Evolutionary conservation across 2,113 vertebrate genomes (phyloP).

Genomic region (Orientallactaga bullata): DNA sequence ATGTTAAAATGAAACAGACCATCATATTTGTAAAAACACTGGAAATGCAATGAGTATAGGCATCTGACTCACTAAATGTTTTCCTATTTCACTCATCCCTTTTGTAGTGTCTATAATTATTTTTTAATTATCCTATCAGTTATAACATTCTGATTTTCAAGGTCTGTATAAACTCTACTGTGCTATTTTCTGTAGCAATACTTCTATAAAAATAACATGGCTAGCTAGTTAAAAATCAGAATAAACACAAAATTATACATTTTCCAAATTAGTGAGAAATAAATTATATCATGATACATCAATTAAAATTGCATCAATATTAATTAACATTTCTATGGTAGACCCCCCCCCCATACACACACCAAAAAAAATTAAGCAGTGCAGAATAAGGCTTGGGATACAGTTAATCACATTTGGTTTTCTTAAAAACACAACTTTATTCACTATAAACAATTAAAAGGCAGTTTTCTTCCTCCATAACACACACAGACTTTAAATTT

Average conservation of each 20-base stretch:
- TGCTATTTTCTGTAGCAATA: slow-evolving; percentile 56
- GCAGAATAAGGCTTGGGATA: slow-evolving; percentile 76
- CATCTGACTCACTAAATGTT: slow-evolving; percentile 65
- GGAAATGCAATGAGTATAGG: slow-evolving; percentile 50
- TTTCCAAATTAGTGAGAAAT: slow-evolving; percentile 71
- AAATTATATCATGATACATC: slow-evolving; percentile 74
- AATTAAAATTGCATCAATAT: slow-evolving; percentile 63
- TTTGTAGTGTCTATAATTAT: neutral
- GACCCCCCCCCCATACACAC: neutral
- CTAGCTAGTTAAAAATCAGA: too few species aligned
- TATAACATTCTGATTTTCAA: slow-evolving; percentile 64
- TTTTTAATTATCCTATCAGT: neutral
- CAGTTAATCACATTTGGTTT: slow-evolving; percentile 78
- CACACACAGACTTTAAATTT: slow-evolving; percentile 45
- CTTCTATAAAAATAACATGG: too few species aligned
- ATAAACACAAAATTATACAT: slow-evolving; percentile 61
- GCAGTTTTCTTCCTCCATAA: slow-evolving; percentile 76
- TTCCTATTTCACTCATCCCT: slow-evolving; percentile 29
- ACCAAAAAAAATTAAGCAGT: slow-evolving; percentile 78
- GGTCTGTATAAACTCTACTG: slow-evolving; percentile 48
- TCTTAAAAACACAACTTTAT: slow-evolving; percentile 76
- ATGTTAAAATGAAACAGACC: slow-evolving; percentile 31
- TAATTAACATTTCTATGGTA: slow-evolving; percentile 60
- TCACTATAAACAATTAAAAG: slow-evolving; percentile 77
- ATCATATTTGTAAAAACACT: slow-evolving; percentile 73